These are phyloP conservation scores for Chironomus tentans DNA, from an alignment of 2,888 invertebrate species.

Conservation along the genomic window DNA sequence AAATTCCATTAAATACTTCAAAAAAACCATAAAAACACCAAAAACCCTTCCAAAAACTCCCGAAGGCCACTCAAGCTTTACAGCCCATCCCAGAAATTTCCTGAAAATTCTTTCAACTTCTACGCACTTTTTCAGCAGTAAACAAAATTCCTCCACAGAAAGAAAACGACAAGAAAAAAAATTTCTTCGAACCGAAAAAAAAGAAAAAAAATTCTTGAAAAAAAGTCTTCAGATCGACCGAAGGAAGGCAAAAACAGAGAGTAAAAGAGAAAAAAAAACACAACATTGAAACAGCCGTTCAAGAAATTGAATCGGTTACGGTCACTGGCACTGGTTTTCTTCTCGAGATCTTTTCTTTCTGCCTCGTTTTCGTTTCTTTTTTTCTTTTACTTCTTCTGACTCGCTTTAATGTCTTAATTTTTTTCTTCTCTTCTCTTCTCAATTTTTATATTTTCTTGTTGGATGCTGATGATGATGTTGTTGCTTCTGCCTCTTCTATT, in stretches of 20 bases:
- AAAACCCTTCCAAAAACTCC: no score
- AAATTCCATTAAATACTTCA: no score
- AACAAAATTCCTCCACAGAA: background rate
- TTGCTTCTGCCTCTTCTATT: background rate
- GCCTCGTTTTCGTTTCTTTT: background rate
- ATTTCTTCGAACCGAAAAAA: background rate
- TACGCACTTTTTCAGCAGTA: background rate
- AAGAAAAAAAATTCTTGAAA: background rate
- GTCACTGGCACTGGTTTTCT: conserved; percentile 13
- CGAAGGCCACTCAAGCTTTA: no score
- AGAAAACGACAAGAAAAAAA: background rate
- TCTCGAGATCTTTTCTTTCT: background rate
- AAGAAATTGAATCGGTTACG: conserved; percentile 18
- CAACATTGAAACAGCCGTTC: conserved; percentile 10
- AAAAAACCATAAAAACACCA: no score
- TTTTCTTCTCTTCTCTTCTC: background rate
- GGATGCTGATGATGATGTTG: background rate
- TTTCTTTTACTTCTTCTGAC: background rate
- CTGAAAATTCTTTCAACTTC: background rate
- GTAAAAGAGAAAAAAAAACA: background rate
- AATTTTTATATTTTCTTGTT: background rate
- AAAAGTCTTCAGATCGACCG: background rate
- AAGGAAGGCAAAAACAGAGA: background rate
- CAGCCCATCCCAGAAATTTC: no score
- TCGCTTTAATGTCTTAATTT: background rate